Evolutionary conservation across 2,797 vertebrate genomes (phyloP).

Genomic region (Gouania willdenowi): DNA sequence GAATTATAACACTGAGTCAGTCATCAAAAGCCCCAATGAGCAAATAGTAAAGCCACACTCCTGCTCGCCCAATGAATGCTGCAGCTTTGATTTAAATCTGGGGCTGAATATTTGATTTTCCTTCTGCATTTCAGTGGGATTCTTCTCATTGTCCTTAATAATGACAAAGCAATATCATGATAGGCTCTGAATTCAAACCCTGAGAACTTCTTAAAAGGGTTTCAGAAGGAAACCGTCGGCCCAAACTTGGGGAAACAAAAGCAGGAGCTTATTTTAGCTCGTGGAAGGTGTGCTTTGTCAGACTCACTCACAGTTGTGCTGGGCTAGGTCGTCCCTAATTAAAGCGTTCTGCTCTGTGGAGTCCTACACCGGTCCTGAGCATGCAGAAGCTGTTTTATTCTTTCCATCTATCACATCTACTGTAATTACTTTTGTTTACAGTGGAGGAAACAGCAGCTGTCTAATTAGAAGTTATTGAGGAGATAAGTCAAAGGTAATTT

Average conservation of each 20-base stretch:
- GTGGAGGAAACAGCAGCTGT: constrained; percentile 65
- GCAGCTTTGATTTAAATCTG: constrained; percentile 17
- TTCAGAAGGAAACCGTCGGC: constrained; percentile 33
- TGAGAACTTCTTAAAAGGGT: constrained; percentile 31
- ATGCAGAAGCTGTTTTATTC: constrained; percentile 67
- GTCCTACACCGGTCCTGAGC: constrained; percentile 64
- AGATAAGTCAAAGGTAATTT: constrained; percentile 75
- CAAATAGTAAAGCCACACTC: constrained; percentile 19
- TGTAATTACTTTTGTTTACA: constrained; percentile 82
- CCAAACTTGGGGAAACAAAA: constrained; percentile 43
- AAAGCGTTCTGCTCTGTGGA: constrained; percentile 75
- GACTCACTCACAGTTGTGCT: constrained; percentile 66
- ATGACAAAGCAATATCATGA: constrained; percentile 36
- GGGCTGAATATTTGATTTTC: constrained; percentile 33
- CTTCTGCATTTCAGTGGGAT: constrained; percentile 21
- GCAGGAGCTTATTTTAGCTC: constrained; percentile 63
- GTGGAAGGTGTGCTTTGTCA: constrained; percentile 58
- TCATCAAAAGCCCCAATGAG: constrained; percentile 10
- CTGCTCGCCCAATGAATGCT: constrained; percentile 13
- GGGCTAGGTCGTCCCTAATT: constrained; percentile 71
- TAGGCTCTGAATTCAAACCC: constrained; percentile 18
- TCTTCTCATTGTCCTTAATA: constrained; percentile 29
- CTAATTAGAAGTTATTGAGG: constrained; percentile 73
- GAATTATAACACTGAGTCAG: too few species aligned
- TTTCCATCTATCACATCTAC: constrained; percentile 72